phyloP scores from a whole-genome alignment of 2,113 vertebrate species.

The Lichenostomus cassidix region DNA sequence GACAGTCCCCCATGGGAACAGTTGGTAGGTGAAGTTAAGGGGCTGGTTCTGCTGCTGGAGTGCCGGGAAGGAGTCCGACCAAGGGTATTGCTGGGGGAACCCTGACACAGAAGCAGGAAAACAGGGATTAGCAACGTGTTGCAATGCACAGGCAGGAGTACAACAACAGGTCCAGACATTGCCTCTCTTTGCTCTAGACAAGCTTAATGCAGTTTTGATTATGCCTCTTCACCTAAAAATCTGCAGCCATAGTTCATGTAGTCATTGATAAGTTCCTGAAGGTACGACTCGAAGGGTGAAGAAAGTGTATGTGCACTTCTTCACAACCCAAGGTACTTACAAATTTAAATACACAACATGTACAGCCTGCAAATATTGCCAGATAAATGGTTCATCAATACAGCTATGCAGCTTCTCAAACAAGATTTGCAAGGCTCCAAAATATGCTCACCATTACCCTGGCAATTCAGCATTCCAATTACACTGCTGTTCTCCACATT shows the following conservation, averaged over 20 bases:
- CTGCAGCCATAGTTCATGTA: background rate
- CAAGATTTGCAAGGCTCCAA: background rate
- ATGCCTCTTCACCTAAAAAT: background rate
- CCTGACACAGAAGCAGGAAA: slow-evolving; percentile 73
- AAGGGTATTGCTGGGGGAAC: slow-evolving; percentile 95
- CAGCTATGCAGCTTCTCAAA: background rate
- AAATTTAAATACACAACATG: background rate
- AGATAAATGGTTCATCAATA: background rate
- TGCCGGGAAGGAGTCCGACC: slow-evolving; percentile 88
- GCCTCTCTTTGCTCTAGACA: background rate
- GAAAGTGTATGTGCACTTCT: background rate
- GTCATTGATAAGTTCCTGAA: background rate
- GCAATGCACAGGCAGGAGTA: background rate
- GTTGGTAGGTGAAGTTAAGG: slow-evolving; percentile 95
- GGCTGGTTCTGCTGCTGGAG: slow-evolving; percentile 91
- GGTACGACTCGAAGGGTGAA: background rate
- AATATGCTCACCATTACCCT: background rate
- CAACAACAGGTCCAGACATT: background rate
- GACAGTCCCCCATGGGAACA: slow-evolving; percentile 98
- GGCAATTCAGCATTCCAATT: slow-evolving; percentile 5
- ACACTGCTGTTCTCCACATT: slow-evolving; percentile 12
- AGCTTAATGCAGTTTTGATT: background rate
- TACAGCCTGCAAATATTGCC: background rate
- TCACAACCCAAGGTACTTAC: background rate
- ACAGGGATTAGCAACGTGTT: background rate